Percentiles rank a stretch among this genome's conserved stretches.
Conservation (phyloP, 2,797 vertebrate species). For the Anguilla obscura region DNA sequence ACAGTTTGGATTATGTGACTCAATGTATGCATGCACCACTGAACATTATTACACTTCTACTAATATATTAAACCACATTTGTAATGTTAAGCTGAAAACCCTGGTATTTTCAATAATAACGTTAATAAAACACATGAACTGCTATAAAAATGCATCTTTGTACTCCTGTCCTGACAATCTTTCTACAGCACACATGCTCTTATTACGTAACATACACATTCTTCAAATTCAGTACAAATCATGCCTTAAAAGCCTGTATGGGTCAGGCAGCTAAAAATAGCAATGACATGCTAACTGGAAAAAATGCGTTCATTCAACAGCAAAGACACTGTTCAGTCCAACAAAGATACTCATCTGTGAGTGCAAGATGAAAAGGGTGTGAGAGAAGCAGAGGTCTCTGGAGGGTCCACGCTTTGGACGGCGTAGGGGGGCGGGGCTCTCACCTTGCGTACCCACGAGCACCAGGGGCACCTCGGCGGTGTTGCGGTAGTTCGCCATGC, state of each 20-base stretch:
- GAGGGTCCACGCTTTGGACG: background rate
- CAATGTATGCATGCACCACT: background rate
- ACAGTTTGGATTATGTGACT: background rate
- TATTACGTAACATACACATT: background rate
- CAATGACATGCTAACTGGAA: background rate
- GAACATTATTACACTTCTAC: background rate
- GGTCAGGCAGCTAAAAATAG: background rate
- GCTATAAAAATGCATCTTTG: no score
- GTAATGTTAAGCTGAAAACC: background rate
- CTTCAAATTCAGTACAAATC: background rate
- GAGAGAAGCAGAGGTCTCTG: background rate
- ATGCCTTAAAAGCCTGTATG: background rate
- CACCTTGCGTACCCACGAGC: slow-evolving; percentile 95
- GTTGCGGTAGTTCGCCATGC: slow-evolving; percentile 89
- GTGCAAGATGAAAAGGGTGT: background rate
- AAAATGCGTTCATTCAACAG: background rate
- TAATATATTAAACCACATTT: background rate
- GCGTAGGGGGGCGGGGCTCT: slow-evolving; percentile 43
- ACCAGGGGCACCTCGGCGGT: slow-evolving; percentile 88
- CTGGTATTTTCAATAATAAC: background rate
- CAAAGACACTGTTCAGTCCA: background rate
- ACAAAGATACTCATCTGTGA: background rate
- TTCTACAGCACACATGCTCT: background rate
- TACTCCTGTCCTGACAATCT: background rate
- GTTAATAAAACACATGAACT: no score